phyloP scores from a whole-genome alignment of 2,113 vertebrate genomes.

The Genyomyrus donnyi region DNA sequence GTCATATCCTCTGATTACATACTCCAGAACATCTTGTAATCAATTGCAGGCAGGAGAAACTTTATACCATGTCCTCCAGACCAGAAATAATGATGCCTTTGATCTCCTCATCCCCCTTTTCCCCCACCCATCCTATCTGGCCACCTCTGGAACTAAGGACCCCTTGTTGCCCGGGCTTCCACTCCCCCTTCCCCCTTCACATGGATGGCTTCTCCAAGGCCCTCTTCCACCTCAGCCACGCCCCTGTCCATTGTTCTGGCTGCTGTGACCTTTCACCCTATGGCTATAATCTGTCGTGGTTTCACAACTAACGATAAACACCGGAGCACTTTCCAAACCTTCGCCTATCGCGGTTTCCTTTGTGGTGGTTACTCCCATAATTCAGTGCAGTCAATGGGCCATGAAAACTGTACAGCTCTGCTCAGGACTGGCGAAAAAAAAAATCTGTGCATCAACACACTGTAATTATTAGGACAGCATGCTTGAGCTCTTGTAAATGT shows the following conservation, averaged over 20 bases:
- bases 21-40: not conserved
- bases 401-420: not conserved
- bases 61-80: not conserved
- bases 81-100: not conserved
- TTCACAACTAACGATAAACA: constrained; percentile 21
- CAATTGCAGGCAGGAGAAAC: not conserved
- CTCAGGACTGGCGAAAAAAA: not conserved
- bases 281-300: constrained; percentile 42
- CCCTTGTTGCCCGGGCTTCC: not conserved
- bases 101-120: not conserved
- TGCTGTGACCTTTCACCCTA: constrained; percentile 36
- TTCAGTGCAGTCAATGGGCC: not conserved
- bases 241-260: not conserved
- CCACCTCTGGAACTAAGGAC: not conserved
- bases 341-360: not conserved
- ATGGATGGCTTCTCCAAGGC: not conserved
- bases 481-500: not conserved
- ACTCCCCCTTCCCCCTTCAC: not conserved
- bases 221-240: not conserved
- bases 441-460: not conserved
- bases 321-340: not conserved
- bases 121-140: not conserved
- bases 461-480: not conserved
- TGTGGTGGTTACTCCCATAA: not conserved
- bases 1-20: not conserved